Evolutionary conservation across 2,888 invertebrate genomes (phyloP).

Genomic region (Apodemia mormo): DNA sequence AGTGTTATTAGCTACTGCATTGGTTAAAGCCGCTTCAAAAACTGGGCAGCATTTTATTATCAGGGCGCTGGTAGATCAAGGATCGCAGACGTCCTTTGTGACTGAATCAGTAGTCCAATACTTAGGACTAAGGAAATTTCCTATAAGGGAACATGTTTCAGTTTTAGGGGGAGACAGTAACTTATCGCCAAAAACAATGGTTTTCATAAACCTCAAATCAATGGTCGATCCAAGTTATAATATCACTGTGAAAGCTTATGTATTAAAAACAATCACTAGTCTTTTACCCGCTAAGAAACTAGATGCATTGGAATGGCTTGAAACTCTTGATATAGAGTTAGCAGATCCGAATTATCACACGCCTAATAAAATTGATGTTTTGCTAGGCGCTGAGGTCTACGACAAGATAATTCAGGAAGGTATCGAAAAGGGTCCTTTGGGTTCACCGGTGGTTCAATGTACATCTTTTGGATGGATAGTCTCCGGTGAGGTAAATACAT

Average conservation of each 20-base stretch:
- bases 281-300: neutral
- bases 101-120: slow-evolving; percentile 1
- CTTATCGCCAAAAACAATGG: too few species aligned
- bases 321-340: neutral
- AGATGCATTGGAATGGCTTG: neutral
- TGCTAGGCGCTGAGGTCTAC: too few species aligned
- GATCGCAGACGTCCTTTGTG: neutral
- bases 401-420: too few species aligned
- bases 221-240: neutral
- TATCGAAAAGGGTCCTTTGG: too few species aligned
- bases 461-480: too few species aligned
- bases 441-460: too few species aligned
- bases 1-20: neutral
- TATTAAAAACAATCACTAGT: neutral
- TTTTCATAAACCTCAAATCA: neutral
- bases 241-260: neutral
- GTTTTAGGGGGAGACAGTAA: too few species aligned
- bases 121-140: neutral
- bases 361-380: too few species aligned
- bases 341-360: neutral
- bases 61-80: neutral
- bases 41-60: neutral
- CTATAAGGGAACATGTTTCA: neutral
- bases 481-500: too few species aligned
- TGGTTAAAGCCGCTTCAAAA: neutral